Conservation (phyloP, 2,797 vertebrate genomes). For the Enoplosus armatus region DNA sequence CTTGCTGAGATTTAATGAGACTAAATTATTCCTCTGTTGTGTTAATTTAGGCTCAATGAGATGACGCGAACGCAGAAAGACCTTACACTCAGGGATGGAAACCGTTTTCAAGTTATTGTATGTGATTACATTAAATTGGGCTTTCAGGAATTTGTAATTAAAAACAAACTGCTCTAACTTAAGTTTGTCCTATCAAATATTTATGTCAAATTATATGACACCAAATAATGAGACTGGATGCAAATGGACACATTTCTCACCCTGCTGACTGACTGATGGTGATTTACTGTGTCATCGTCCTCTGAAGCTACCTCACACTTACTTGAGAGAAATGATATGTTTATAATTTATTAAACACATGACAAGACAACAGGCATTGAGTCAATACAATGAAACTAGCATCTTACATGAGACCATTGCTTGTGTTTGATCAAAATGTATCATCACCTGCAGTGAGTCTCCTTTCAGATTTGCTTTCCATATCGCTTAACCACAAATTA, state of each 20-base stretch:
- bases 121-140: conserved; percentile 16
- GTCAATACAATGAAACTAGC: background rate
- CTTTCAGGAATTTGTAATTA: conserved; percentile 28
- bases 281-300: background rate
- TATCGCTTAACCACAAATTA: background rate
- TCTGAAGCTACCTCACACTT: background rate
- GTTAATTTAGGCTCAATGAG: conserved; percentile 48
- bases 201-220: background rate
- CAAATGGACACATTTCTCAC: conserved; percentile 4
- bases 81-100: conserved; percentile 25
- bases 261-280: background rate
- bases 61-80: conserved; percentile 29
- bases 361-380: background rate
- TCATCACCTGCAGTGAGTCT: background rate
- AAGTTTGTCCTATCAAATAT: conserved; percentile 5
- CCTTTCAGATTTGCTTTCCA: background rate
- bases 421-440: background rate
- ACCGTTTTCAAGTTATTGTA: conserved; percentile 7
- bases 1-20: conserved; percentile 52
- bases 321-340: background rate
- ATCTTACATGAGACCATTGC: no score
- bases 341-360: background rate
- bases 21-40: conserved; percentile 59
- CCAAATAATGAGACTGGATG: background rate
- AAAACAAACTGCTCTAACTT: conserved; percentile 13